Base-by-base conservation (phyloP, 2,113 vertebrate genomes). In the Vombatus ursinus region DNA sequence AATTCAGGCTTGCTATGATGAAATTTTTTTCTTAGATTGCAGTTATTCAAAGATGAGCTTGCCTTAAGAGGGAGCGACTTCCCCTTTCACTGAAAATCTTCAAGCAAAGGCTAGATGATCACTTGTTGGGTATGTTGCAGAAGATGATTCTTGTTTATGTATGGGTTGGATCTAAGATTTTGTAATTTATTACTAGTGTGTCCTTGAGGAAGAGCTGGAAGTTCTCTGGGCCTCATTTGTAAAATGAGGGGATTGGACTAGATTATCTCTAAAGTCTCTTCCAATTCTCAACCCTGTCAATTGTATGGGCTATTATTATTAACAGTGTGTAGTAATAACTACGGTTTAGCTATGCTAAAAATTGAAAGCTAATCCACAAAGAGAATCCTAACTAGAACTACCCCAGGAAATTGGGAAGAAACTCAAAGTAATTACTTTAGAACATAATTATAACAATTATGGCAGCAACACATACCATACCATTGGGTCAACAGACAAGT, bases 331-430 rank as follows among this genome's bases (percentile, higher is more conserved):
- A 44, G 19, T 77, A 61, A 61, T 68, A 84, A 84, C 16, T 44
- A 68, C 31, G 94, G 90, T 96, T 95, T 61, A 93, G 44, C 16
- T 93, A 23, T 48, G 50, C 93, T 94, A 93, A 48, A 96, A 24
- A 12, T 8, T 90, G n/a, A 84, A 84, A 24, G 37, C 8, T 54
- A n/a, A 68, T 90, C 89, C 37, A 84, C 68, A 84, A 84, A 84
- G 37, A 84, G n/a, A 84, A 22, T 84, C n/a, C 16, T 84, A 44
- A 84, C n/a, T 22, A 84, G 68, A 44, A 84, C 25, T 12, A 96
- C 51, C 47, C 14, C 26, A 89, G 90, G 26, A 57, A 95, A 84
- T 0, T 54, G 31, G 91, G 52, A 90, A 53, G 95, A 96, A 92
- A 84, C 37, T 23, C 68, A 3, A 92, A 96, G 89, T 25, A 94